Evolutionary conservation across 1,140 invertebrate genomes (phyloP).

Genomic region (Orchestia grillus): DNA sequence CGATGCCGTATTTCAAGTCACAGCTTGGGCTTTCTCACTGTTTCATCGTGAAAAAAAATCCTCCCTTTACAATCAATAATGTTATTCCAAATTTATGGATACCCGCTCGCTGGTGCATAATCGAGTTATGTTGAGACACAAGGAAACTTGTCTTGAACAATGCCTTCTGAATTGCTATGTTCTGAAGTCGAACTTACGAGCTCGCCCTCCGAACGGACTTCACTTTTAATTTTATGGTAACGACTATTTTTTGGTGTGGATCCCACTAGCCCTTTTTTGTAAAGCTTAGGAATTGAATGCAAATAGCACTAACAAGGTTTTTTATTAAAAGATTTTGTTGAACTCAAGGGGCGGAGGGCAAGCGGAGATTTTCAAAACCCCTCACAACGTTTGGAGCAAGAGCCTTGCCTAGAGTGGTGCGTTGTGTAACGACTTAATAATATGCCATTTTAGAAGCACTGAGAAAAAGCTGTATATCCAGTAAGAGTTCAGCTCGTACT

Average conservation of each 20-base stretch:
- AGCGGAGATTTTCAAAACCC: neutral
- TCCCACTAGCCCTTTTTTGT: neutral
- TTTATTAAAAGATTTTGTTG: neutral
- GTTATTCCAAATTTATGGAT: constrained; percentile 45
- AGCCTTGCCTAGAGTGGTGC: neutral
- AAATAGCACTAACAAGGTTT: neutral
- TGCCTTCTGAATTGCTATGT: neutral
- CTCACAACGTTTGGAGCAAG: neutral
- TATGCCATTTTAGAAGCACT: neutral
- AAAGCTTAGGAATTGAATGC: constrained; percentile 1
- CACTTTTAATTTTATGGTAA: neutral
- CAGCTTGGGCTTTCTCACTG: constrained; percentile 25
- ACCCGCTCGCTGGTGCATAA: constrained; percentile 4
- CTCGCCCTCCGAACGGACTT: neutral
- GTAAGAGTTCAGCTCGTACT: neutral
- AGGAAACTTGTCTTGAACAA: neutral
- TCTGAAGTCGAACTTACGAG: neutral
- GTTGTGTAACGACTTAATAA: neutral
- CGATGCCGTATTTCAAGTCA: constrained; percentile 40
- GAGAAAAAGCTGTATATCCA: neutral
- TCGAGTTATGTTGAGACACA: constrained; percentile 37
- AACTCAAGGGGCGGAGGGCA: neutral
- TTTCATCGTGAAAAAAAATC: neutral
- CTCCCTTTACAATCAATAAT: constrained; percentile 25
- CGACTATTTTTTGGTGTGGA: neutral